Evolutionary conservation across 2,888 invertebrate genomes (phyloP).

Genomic region (Cataglyphis rosenhaueri): DNA sequence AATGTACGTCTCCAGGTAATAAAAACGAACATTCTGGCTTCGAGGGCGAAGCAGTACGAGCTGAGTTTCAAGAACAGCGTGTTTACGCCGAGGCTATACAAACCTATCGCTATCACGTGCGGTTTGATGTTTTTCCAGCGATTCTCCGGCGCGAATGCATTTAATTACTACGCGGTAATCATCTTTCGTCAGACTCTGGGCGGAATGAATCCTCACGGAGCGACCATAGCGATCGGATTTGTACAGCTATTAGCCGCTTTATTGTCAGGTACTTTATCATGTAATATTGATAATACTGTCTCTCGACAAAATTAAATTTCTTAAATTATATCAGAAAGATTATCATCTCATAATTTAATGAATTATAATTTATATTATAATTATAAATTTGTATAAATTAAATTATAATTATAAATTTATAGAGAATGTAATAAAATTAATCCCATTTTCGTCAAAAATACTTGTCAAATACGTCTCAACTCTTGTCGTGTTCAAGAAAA

Average conservation of each 20-base stretch:
- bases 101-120: slow-evolving; percentile 93
- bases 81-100: slow-evolving; percentile 86
- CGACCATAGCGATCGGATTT: slow-evolving; percentile 94
- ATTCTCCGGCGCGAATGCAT: slow-evolving; percentile 93
- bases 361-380: neutral
- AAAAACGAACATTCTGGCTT: slow-evolving; percentile 83
- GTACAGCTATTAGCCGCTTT: slow-evolving; percentile 95
- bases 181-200: slow-evolving; percentile 95
- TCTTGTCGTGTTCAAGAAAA: slow-evolving; percentile 5
- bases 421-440: neutral
- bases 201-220: slow-evolving; percentile 93
- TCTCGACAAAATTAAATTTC: neutral
- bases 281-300: neutral
- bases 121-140: slow-evolving; percentile 96
- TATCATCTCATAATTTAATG: neutral
- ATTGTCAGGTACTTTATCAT: slow-evolving; percentile 87
- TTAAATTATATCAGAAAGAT: neutral
- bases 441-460: neutral
- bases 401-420: neutral
- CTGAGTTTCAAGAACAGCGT: slow-evolving; percentile 82
- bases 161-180: slow-evolving; percentile 94
- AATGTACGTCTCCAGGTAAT: slow-evolving; percentile 77
- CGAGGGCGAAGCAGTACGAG: slow-evolving; percentile 83
- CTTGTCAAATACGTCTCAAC: too few relatives aligned
- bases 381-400: too few relatives aligned